Percentiles rank a stretch among this genome's conserved stretches.
Evolutionary conservation across 2,113 vertebrate species (phyloP).

Genomic region (Corythornis vintsioides): DNA sequence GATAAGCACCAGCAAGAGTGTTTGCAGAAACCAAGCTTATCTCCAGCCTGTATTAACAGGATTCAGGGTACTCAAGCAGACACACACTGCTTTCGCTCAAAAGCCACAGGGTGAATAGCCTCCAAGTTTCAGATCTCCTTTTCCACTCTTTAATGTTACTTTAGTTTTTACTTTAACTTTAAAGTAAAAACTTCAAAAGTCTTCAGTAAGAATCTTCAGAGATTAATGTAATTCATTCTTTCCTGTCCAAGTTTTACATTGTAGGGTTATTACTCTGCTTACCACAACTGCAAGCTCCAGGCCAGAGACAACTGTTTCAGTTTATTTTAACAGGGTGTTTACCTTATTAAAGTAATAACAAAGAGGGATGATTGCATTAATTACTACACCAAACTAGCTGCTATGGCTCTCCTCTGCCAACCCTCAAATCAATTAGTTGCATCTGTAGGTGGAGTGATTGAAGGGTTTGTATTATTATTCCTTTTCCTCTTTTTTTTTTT

Average conservation of each 20-base stretch:
- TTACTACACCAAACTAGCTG: conserved; percentile 30
- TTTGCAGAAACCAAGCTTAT: conserved; percentile 53
- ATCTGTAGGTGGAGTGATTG: conserved; percentile 48
- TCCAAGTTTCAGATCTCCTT: conserved; percentile 35
- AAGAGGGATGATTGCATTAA: conserved; percentile 27
- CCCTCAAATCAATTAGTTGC: conserved; percentile 51
- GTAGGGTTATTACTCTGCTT: conserved; percentile 18
- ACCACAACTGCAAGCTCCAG: conserved; percentile 39
- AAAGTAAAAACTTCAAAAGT: conserved; percentile 60
- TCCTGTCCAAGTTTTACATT: conserved; percentile 46
- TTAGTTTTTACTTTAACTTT: neutral
- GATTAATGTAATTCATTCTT: conserved; percentile 62
- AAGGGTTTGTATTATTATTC: conserved; percentile 33
- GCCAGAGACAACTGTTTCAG: conserved; percentile 52
- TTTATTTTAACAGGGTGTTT: conserved; percentile 65
- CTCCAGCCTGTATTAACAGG: neutral
- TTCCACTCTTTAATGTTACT: neutral
- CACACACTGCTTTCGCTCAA: conserved; percentile 11
- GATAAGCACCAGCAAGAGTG: conserved; percentile 31
- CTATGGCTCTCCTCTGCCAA: neutral
- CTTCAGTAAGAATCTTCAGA: conserved; percentile 32
- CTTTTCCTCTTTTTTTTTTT: neutral
- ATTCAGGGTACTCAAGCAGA: neutral
- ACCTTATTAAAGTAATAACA: conserved; percentile 60
- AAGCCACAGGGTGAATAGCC: neutral